A percentile compares a stretch with the other conserved stretches of the same genome.
Evolutionary conservation across 2,888 invertebrate species (phyloP).

Genomic region (Colletes collaris): DNA sequence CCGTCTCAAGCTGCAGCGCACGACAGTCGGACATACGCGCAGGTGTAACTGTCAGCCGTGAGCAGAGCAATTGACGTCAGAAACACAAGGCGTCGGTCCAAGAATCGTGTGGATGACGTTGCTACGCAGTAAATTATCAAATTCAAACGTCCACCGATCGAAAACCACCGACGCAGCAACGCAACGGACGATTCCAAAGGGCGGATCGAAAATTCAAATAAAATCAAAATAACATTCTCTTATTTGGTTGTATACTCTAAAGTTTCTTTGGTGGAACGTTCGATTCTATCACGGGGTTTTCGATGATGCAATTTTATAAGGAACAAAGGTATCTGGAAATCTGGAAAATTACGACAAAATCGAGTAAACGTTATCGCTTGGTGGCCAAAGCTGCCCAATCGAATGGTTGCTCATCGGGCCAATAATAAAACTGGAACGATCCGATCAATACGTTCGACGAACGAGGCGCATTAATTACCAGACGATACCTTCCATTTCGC

Average conservation of each 20-base stretch:
- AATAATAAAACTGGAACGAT: conserved; percentile 28
- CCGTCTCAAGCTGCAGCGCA: conserved; percentile 47
- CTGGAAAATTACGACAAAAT: neutral
- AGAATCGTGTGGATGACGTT: conserved; percentile 27
- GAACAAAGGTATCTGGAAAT: no score
- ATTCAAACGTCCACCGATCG: neutral
- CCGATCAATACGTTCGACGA: conserved; percentile 34
- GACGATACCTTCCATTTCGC: conserved; percentile 17
- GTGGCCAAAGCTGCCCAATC: neutral
- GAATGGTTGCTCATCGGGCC: neutral
- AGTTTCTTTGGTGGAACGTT: no score
- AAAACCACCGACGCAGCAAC: neutral
- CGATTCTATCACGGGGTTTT: no score
- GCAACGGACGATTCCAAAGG: neutral
- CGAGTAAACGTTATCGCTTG: neutral
- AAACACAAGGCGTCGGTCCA: conserved; percentile 40
- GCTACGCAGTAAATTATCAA: conserved; percentile 35
- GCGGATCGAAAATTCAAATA: no score
- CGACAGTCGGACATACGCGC: conserved; percentile 55
- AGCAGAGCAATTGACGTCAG: conserved; percentile 46
- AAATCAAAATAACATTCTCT: no score
- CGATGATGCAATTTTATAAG: no score
- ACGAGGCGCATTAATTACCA: conserved; percentile 43
- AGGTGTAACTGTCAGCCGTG: conserved; percentile 61
- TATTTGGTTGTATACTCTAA: no score